Percentiles rank a stretch among this genome's conserved stretches.
Conservation (phyloP, 2,888 invertebrate species). For the Nemapogon koenigi region DNA sequence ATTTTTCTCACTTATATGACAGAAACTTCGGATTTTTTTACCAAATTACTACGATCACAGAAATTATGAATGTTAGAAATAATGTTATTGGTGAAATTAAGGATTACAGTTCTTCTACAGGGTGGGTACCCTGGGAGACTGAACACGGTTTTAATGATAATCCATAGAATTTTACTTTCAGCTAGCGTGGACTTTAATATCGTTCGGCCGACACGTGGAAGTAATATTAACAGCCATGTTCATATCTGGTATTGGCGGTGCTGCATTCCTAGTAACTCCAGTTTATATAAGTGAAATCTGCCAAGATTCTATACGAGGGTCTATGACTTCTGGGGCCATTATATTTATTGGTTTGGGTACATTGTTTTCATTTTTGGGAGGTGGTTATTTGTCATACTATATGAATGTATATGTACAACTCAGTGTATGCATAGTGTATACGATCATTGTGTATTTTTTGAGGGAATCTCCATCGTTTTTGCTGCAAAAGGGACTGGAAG, state of each 20-base stretch:
- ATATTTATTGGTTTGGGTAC: constrained; percentile 34
- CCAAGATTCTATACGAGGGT: constrained; percentile 38
- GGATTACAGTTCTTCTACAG: no score
- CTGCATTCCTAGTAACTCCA: constrained; percentile 27
- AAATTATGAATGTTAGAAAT: no score
- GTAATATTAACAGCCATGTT: constrained; percentile 29
- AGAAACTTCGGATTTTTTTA: no score
- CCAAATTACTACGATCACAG: no score
- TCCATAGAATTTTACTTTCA: constrained; percentile 19
- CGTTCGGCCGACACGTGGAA: constrained; percentile 27
- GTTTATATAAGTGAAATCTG: constrained; percentile 39
- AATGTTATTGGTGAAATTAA: no score
- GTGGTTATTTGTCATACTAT: constrained; percentile 31
- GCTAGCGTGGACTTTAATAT: constrained; percentile 35
- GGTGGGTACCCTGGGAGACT: no score
- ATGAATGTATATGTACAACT: constrained; percentile 31
- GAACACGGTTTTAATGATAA: no score
- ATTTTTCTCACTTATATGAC: no score
- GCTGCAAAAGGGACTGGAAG: constrained; percentile 33
- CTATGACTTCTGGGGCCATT: constrained; percentile 31
- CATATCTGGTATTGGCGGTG: constrained; percentile 32
- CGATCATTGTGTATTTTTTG: constrained; percentile 22
- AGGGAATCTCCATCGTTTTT: constrained; percentile 37
- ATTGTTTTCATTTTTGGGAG: constrained; percentile 35
- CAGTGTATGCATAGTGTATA: constrained; percentile 22